Evolutionary conservation across 2,113 vertebrate species (phyloP).

Genomic region (Engraulis encrasicolus): DNA sequence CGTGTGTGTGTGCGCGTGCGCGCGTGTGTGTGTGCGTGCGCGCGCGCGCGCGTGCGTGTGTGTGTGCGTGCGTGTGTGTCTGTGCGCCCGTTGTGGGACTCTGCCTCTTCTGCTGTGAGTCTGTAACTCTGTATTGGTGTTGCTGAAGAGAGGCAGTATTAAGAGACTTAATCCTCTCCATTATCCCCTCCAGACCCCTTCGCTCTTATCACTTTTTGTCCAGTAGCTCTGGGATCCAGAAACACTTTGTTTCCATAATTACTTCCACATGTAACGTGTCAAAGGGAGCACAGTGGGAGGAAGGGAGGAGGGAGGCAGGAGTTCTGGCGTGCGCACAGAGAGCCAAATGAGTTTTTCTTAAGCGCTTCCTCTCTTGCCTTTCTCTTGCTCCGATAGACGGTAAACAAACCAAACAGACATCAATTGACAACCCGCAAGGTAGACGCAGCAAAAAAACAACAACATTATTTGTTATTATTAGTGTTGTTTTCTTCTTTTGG

Average conservation of each 20-base stretch:
- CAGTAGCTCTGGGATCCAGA: conserved; percentile 19
- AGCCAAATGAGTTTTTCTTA: background rate
- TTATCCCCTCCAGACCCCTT: conserved; percentile 25
- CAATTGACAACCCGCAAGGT: background rate
- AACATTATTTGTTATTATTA: conserved; percentile 27
- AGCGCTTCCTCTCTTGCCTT: background rate
- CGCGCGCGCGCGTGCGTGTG: too few relatives aligned
- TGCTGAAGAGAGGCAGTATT: conserved; percentile 17
- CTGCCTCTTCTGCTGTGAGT: too few relatives aligned
- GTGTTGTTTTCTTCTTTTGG: background rate
- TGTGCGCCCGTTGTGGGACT: background rate
- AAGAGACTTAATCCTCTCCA: conserved; percentile 37
- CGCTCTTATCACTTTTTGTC: conserved; percentile 31
- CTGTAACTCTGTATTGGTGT: conserved; percentile 12
- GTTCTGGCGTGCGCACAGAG: conserved; percentile 1
- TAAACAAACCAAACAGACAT: conserved; percentile 1
- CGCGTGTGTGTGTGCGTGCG: too few relatives aligned
- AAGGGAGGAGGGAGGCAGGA: background rate
- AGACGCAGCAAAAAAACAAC: background rate
- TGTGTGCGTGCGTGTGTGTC: too few relatives aligned
- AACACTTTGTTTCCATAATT: conserved; percentile 27
- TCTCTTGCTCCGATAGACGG: background rate
- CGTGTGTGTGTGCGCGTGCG: background rate
- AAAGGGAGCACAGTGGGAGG: too few relatives aligned
- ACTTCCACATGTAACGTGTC: conserved; percentile 20